Evolutionary conservation across 2,888 invertebrate species (phyloP), one percentile per base, ranked within the genome.

Genomic region (Encarsia formosa): DNA sequence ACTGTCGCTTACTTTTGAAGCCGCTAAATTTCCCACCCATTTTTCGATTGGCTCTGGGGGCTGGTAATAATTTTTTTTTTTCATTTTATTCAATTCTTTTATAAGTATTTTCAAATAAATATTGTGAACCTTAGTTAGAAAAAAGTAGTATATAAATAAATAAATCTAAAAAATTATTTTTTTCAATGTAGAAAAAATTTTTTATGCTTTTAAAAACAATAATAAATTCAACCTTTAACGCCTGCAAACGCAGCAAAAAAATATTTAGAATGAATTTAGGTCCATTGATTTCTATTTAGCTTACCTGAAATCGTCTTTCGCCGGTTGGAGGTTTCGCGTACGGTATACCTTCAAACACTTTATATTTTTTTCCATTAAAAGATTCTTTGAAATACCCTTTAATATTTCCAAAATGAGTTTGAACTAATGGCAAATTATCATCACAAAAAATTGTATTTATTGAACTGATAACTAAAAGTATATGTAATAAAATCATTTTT

Each of bases 281-380:
- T n/a, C n/a, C n/a, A n/a, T n/a, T n/a, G n/a, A n/a, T n/a, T n/a
- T n/a, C n/a, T 26, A 26, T 26, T 26, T 26, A 8, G 6, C 29
- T 52, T 57, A 68, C 69, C 60, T 65, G 61, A 54, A 69, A 69
- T 48, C 69, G 62, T 16, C 64, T 55, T 22, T 64, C 56, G 5
- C 65, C 67, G 15, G 61, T 49, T 2, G 69, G 69, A 5, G 69
- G 63, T 11, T 62, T 23, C 8, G 68, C 69, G 48, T 67, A 69
- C 4, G 69, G 69, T 9, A 69, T 63, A 1, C 69, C 69, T 52
- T 68, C 65, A 41, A 64, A 69, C 5, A 67, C 65, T 34, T 62
- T 59, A 11, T 60, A 68, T 19, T 56, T 50, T 20, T 61, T 59
- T 24, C 68, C 67, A 35, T 63, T 52, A 5, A 54, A 54, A 1